These are phyloP conservation scores for Coboldia fuscipes DNA, from an alignment of 1,140 invertebrate species.

Conservation along the genomic window DNA sequence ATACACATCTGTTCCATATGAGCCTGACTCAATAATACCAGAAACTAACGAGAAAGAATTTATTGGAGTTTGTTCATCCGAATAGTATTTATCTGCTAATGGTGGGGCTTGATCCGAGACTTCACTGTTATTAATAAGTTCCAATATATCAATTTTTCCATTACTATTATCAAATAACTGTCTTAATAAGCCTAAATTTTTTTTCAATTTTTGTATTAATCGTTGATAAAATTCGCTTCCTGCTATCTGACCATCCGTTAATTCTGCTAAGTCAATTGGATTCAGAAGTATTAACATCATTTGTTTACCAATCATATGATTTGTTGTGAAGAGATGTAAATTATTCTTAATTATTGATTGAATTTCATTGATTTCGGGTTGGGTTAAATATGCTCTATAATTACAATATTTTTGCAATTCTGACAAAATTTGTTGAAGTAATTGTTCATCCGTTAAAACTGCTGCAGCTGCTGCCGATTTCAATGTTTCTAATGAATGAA, in stretches of 20 bases:
- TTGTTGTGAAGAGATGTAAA: slow-evolving; percentile 14
- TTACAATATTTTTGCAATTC: neutral
- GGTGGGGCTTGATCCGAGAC: too few relatives aligned
- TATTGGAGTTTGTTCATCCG: neutral
- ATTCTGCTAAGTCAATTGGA: slow-evolving; percentile 12
- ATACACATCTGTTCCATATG: slow-evolving; percentile 18
- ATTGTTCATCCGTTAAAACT: too few relatives aligned
- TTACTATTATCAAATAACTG: slow-evolving; percentile 16
- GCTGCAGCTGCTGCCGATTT: slow-evolving; percentile 12
- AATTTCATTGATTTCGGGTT: slow-evolving; percentile 10
- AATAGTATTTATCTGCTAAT: neutral
- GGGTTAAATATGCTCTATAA: slow-evolving; percentile 7
- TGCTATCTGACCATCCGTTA: too few relatives aligned
- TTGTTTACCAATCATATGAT: slow-evolving; percentile 16
- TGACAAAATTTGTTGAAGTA: neutral
- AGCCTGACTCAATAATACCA: neutral
- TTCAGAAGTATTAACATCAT: slow-evolving; percentile 14
- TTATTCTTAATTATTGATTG: slow-evolving; percentile 9
- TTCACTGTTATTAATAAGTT: neutral
- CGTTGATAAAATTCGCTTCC: slow-evolving; percentile 3
- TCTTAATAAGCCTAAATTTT: slow-evolving; percentile 17
- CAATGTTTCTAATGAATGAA: slow-evolving; percentile 5
- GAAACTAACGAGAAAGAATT: neutral
- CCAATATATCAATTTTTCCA: slow-evolving; percentile 1
- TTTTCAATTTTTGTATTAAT: slow-evolving; percentile 15